Evolutionary conservation across 2,888 invertebrate species (phyloP).

Genomic region (Microctonus brassicae): DNA sequence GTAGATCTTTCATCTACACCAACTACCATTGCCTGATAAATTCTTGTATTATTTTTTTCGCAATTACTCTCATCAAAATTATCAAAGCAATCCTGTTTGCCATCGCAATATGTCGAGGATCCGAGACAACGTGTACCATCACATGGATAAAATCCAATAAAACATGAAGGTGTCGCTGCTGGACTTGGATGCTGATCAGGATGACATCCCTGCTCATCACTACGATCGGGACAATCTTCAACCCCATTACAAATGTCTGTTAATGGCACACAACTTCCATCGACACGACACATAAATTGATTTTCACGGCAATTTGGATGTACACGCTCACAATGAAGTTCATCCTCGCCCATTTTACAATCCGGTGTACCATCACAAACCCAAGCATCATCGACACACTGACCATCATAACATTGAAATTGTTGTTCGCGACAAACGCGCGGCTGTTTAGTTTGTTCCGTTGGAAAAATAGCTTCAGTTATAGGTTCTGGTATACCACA

Average conservation of each 20-base stretch:
- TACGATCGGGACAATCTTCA: constrained; percentile 72
- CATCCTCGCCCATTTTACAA: constrained; percentile 76
- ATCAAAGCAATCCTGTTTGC: constrained; percentile 79
- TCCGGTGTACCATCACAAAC: constrained; percentile 76
- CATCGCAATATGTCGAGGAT: constrained; percentile 76
- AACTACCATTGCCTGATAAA: constrained; percentile 73
- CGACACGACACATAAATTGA: constrained; percentile 75
- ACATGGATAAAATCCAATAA: constrained; percentile 73
- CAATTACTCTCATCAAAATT: constrained; percentile 82
- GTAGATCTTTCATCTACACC: constrained; percentile 77
- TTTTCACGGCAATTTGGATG: constrained; percentile 65
- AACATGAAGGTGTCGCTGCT: constrained; percentile 71
- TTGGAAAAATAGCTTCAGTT: constrained; percentile 46
- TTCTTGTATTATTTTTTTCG: constrained; percentile 68
- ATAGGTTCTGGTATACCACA: constrained; percentile 66
- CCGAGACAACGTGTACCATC: constrained; percentile 76
- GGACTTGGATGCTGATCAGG: constrained; percentile 57
- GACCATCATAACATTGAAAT: constrained; percentile 73
- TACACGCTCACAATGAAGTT: constrained; percentile 70
- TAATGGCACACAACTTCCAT: constrained; percentile 75
- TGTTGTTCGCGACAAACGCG: constrained; percentile 72
- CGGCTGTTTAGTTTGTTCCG: constrained; percentile 50
- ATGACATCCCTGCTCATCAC: constrained; percentile 72
- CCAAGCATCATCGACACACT: constrained; percentile 75
- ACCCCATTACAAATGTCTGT: constrained; percentile 71